Conservation (phyloP, 2,113 vertebrate genomes). For the Ptyas mucosa region DNA sequence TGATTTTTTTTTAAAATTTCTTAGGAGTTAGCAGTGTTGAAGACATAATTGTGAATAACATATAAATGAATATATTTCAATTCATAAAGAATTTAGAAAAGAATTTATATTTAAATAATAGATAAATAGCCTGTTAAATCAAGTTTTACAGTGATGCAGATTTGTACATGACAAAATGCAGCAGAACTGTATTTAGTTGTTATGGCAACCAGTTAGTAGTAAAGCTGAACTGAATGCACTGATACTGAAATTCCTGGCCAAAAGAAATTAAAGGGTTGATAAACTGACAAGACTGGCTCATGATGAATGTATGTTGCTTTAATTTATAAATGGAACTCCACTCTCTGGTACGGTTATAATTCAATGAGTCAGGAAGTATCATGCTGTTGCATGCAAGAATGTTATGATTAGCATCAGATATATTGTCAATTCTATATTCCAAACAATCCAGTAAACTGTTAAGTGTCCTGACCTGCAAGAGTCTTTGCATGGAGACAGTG, state of each 20-base stretch:
- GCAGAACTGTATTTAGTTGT: slow-evolving; percentile 58
- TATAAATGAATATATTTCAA: slow-evolving; percentile 44
- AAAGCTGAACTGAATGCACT: slow-evolving; percentile 41
- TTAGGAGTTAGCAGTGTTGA: neutral
- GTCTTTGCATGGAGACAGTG: slow-evolving; percentile 47
- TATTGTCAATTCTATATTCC: slow-evolving; percentile 55
- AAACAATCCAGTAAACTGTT: slow-evolving; percentile 70
- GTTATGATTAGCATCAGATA: slow-evolving; percentile 54
- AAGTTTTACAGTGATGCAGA: slow-evolving; percentile 37
- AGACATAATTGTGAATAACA: neutral
- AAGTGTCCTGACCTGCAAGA: slow-evolving; percentile 57
- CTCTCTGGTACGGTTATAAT: neutral
- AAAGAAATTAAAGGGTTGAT: slow-evolving; percentile 43
- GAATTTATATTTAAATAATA: slow-evolving; percentile 38
- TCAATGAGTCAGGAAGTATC: slow-evolving; percentile 18
- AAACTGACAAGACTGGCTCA: slow-evolving; percentile 9
- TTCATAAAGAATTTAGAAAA: slow-evolving; percentile 20
- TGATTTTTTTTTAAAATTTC: neutral
- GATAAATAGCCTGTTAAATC: slow-evolving; percentile 28
- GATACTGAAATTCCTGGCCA: slow-evolving; percentile 31
- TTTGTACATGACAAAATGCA: slow-evolving; percentile 57
- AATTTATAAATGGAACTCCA: slow-evolving; percentile 11
- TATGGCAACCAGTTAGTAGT: slow-evolving; percentile 62
- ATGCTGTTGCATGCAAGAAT: slow-evolving; percentile 25
- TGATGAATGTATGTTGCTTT: slow-evolving; percentile 8